Conservation (phyloP, 2,113 vertebrate genomes). For the Centropus unirufus region DNA sequence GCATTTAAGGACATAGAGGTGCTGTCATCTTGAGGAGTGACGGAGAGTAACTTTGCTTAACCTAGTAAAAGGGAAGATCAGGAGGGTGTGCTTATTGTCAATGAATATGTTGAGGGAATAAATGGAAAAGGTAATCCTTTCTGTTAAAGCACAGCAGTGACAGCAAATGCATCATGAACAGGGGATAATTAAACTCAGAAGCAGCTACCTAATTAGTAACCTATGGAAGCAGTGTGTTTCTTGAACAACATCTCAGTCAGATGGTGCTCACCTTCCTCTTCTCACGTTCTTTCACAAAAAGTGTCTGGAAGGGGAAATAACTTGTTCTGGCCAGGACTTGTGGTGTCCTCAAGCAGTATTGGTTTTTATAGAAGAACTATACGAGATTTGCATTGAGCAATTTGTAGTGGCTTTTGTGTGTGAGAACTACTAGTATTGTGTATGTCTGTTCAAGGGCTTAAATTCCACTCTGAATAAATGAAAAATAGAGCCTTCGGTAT, state of each 20-base stretch:
- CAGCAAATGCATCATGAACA: not conserved
- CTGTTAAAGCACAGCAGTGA: not conserved
- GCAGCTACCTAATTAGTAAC: not conserved
- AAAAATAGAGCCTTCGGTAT: slow-evolving; percentile 28
- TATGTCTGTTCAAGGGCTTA: not conserved
- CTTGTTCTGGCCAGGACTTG: not conserved
- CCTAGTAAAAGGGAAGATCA: not conserved
- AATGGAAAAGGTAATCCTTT: not conserved
- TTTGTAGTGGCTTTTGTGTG: not conserved
- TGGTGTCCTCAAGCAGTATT: not conserved
- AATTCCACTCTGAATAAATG: not conserved
- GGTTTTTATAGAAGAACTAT: not conserved
- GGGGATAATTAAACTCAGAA: not conserved
- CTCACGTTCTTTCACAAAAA: not conserved
- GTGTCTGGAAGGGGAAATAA: not conserved
- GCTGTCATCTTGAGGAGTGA: not conserved
- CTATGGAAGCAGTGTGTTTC: not conserved
- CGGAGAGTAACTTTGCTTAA: not conserved
- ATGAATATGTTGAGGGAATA: not conserved
- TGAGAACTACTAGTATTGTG: not conserved
- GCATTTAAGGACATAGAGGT: not conserved
- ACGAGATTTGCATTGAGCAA: not conserved
- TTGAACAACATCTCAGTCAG: accelerated
- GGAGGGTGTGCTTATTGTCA: not conserved
- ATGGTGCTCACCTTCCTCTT: not conserved